Conservation (phyloP, 2,888 invertebrate genomes). For the Clivina fossor region DNA sequence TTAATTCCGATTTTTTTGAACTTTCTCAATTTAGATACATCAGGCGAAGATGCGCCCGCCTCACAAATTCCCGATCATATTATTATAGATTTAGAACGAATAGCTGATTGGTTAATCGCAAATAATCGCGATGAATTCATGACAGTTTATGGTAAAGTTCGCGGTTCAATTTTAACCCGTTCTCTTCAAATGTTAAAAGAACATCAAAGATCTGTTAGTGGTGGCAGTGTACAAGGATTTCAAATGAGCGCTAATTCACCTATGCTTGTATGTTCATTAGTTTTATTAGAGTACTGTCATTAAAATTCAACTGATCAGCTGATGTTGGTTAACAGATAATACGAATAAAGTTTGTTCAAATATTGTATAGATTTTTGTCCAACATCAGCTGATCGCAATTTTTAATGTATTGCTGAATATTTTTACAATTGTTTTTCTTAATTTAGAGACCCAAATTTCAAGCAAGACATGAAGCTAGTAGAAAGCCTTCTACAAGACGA, state of each 20-base stretch:
- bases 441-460: conserved; percentile 68
- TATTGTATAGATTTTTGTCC: too few relatives aligned
- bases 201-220: conserved; percentile 76
- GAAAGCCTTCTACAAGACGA: conserved; percentile 78
- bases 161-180: conserved; percentile 74
- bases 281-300: too few relatives aligned
- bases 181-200: conserved; percentile 78
- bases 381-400: too few relatives aligned
- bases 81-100: conserved; percentile 71
- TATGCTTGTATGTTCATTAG: conserved; percentile 62
- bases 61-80: conserved; percentile 71
- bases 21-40: conserved; percentile 39
- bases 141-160: conserved; percentile 71
- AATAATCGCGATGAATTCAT: conserved; percentile 73
- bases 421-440: conserved; percentile 34
- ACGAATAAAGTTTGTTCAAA: too few relatives aligned
- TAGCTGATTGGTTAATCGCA: conserved; percentile 84
- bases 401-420: conserved; percentile 29
- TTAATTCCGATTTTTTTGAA: too few relatives aligned
- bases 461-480: conserved; percentile 72
- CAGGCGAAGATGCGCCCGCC: conserved; percentile 61
- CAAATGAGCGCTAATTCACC: conserved; percentile 55
- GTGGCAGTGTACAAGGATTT: conserved; percentile 67
- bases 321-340: too few relatives aligned
- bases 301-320: too few relatives aligned